Evolutionary conservation across 1,140 invertebrate genomes (phyloP).

Genomic region (Ceratosolen solmsi): DNA sequence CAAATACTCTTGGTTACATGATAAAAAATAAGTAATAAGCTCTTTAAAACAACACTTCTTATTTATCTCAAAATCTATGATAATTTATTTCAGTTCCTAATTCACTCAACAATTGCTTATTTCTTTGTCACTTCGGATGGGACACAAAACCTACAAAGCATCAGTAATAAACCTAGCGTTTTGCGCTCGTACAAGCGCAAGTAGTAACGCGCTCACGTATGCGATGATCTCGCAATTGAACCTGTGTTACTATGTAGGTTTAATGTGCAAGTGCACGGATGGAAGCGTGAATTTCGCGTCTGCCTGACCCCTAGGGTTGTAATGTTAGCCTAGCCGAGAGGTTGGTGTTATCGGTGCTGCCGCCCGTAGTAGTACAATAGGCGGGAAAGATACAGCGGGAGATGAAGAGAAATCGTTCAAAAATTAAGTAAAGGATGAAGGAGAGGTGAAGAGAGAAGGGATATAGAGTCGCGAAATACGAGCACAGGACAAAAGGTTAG

Average conservation of each 20-base stretch:
- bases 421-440: constrained; percentile 41
- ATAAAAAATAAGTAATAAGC: neutral
- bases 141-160: neutral
- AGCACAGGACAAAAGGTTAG: constrained; percentile 20
- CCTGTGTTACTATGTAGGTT: neutral
- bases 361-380: constrained; percentile 5
- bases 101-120: neutral
- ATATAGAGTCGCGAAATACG: constrained; percentile 30
- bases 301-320: constrained; percentile 30
- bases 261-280: too few relatives aligned
- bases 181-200: too few relatives aligned
- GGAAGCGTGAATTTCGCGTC: neutral
- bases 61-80: neutral
- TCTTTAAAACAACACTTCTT: neutral
- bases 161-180: neutral
- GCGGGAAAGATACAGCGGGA: constrained; percentile 10
- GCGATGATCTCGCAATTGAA: neutral
- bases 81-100: neutral
- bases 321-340: constrained; percentile 15
- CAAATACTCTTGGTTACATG: neutral
- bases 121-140: neutral
- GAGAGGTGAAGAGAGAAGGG: neutral
- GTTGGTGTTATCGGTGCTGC: constrained; percentile 47
- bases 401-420: constrained; percentile 1
- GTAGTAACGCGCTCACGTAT: neutral